These are phyloP conservation scores for Clanis bilineata DNA, from an alignment of 2,888 invertebrate genomes.

Conservation along the genomic window DNA sequence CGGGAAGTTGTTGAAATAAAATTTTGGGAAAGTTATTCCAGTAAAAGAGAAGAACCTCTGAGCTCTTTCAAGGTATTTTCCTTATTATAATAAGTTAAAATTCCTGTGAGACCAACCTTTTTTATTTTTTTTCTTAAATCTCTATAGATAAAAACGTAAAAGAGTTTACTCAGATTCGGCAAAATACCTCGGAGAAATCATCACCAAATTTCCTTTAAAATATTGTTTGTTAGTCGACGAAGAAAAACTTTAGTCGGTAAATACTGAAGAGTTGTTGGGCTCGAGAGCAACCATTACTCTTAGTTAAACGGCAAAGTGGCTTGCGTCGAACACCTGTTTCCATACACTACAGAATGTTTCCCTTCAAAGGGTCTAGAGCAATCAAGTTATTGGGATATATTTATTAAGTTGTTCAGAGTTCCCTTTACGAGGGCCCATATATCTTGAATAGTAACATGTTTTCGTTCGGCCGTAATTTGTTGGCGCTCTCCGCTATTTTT, in stretches of 20 bases:
- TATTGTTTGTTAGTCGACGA: background rate
- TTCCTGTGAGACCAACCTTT: conserved; percentile 18
- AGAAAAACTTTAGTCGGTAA: background rate
- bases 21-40: conserved; percentile 18
- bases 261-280: background rate
- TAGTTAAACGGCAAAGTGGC: conserved; percentile 13
- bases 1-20: conserved; percentile 15
- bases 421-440: conserved; percentile 39
- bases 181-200: conserved; percentile 17
- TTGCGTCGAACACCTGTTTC: conserved; percentile 30
- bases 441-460: conserved; percentile 46
- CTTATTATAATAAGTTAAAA: conserved; percentile 28
- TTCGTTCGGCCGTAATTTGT: conserved; percentile 48
- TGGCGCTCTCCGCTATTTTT: conserved; percentile 45
- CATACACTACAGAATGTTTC: conserved; percentile 34
- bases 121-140: conserved; percentile 31
- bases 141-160: conserved; percentile 21
- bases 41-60: conserved; percentile 13
- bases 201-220: background rate
- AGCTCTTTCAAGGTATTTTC: conserved; percentile 22
- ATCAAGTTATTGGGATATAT: conserved; percentile 56
- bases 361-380: conserved; percentile 45
- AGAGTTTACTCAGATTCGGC: conserved; percentile 12
- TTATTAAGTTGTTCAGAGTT: conserved; percentile 41
- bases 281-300: conserved; percentile 4